Evolutionary conservation across 2,113 vertebrate genomes (phyloP).

Genomic region (Lophius piscatorius): DNA sequence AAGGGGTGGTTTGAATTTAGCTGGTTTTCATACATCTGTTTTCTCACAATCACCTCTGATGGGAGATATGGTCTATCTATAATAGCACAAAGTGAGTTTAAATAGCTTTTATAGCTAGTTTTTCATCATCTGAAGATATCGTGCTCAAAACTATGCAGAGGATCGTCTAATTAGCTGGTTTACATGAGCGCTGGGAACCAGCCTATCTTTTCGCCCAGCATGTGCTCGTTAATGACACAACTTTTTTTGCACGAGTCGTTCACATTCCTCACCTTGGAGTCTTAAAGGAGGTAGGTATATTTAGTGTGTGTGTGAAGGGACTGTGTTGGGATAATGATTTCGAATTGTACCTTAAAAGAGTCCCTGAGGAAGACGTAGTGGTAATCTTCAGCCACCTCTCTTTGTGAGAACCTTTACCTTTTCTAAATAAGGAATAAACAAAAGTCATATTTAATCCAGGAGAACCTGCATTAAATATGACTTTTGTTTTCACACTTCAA

Average conservation of each 20-base stretch:
- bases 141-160: not conserved
- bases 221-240: not conserved
- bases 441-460: too few species aligned
- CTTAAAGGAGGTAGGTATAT: not conserved
- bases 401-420: not conserved
- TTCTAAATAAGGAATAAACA: not conserved
- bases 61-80: too few species aligned
- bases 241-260: not conserved
- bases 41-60: too few species aligned
- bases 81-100: too few species aligned
- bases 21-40: too few species aligned
- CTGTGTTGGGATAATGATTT: not conserved
- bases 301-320: not conserved
- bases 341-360: not conserved
- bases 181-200: not conserved
- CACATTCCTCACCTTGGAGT: constrained; percentile 16
- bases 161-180: not conserved
- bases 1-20: too few species aligned
- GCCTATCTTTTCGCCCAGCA: not conserved
- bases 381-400: not conserved
- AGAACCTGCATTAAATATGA: too few species aligned
- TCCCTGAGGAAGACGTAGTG: not conserved
- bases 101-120: too few species aligned
- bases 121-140: not conserved
- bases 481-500: too few species aligned